Percentiles rank a stretch among this genome's conserved stretches.
These are phyloP conservation scores for Atopsyche davidsoni DNA, from an alignment of 1,140 invertebrate species.

Conservation along the genomic window DNA sequence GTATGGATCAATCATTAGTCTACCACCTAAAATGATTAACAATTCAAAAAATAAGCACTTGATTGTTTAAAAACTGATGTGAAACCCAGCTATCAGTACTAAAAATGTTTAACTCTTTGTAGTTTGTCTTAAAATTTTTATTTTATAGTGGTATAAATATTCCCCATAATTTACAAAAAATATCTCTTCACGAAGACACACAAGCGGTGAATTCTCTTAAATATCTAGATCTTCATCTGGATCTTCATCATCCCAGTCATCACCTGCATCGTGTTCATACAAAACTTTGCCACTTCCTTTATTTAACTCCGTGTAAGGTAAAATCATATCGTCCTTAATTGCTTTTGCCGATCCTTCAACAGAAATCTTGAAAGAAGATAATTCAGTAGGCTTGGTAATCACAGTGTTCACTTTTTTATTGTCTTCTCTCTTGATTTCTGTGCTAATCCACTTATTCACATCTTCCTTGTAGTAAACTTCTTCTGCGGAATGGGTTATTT, in stretches of 20 bases:
- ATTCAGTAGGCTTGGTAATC: constrained; percentile 37
- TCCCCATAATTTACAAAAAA: too few relatives aligned
- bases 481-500: constrained; percentile 45
- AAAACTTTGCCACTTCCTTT: constrained; percentile 47
- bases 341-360: constrained; percentile 49
- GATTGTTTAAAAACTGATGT: too few relatives aligned
- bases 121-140: too few relatives aligned
- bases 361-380: constrained; percentile 55
- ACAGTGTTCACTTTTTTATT: constrained; percentile 37
- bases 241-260: constrained; percentile 60
- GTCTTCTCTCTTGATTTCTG: constrained; percentile 37
- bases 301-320: constrained; percentile 51
- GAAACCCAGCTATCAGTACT: too few relatives aligned
- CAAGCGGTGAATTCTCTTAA: too few relatives aligned
- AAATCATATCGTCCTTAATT: constrained; percentile 47
- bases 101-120: too few relatives aligned
- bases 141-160: too few relatives aligned
- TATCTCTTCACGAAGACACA: too few relatives aligned
- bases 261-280: constrained; percentile 51
- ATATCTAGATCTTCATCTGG: constrained; percentile 59
- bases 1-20: too few relatives aligned
- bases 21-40: too few relatives aligned
- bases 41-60: too few relatives aligned
- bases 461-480: constrained; percentile 38
- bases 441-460: constrained; percentile 39